These are phyloP conservation scores for Drosophila mayri DNA, from an alignment of 1,140 invertebrate genomes.

Conservation along the genomic window DNA sequence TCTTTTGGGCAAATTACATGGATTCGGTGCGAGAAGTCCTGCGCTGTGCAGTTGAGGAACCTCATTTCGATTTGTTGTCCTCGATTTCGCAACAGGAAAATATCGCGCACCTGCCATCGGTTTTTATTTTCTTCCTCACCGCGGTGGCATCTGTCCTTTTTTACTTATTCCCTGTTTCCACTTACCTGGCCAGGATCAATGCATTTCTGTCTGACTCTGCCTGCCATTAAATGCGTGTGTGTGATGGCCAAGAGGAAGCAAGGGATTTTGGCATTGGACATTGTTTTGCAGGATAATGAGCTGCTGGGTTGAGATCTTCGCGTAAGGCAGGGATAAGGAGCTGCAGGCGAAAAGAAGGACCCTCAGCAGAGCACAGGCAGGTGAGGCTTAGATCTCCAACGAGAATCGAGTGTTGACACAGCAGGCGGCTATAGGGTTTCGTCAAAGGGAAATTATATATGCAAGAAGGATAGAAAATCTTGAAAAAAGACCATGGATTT, in stretches of 20 bases:
- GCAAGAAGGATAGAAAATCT: neutral
- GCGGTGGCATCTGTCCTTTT: constrained; percentile 17
- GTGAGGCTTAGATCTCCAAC: constrained; percentile 10
- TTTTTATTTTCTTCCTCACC: constrained; percentile 16
- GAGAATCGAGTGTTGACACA: constrained; percentile 22
- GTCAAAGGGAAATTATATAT: neutral
- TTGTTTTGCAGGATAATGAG: constrained; percentile 26
- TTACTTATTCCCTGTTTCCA: constrained; percentile 1
- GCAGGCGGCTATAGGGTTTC: constrained; percentile 11
- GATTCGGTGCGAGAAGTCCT: constrained; percentile 52
- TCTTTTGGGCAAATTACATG: constrained; percentile 67
- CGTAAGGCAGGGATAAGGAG: constrained; percentile 2
- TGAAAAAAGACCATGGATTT: neutral
- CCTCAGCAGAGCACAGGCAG: constrained; percentile 25
- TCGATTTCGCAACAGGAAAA: constrained; percentile 62
- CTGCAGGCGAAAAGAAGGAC: constrained; percentile 7
- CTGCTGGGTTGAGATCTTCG: constrained; percentile 9
- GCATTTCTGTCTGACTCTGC: constrained; percentile 22
- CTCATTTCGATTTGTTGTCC: constrained; percentile 64
- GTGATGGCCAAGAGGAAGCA: neutral
- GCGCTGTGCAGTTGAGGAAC: constrained; percentile 55
- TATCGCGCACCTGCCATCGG: constrained; percentile 71
- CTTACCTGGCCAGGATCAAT: constrained; percentile 39
- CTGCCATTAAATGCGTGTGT: constrained; percentile 31
- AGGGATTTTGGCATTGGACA: constrained; percentile 25